Percentiles rank a stretch among this genome's conserved stretches.
Evolutionary conservation across 2,113 vertebrate species (phyloP).

Genomic region (Sturnus vulgaris): DNA sequence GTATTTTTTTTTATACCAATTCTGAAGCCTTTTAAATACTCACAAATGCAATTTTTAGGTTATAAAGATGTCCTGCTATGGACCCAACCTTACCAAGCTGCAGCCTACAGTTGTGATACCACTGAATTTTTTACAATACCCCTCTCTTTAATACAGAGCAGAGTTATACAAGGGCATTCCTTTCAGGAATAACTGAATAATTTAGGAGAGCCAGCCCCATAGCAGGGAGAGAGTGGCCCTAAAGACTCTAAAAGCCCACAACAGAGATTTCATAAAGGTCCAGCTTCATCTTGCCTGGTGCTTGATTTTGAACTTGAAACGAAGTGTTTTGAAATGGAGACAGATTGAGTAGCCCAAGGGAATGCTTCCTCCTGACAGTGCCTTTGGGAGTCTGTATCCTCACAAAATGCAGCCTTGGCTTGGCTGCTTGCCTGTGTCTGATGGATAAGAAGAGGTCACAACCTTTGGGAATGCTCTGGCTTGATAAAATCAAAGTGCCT

Average conservation of each 20-base stretch:
- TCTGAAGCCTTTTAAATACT: neutral
- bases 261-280: neutral
- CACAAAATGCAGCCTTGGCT: neutral
- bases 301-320: neutral
- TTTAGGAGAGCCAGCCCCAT: neutral
- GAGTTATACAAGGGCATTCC: neutral
- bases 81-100: neutral
- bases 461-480: neutral
- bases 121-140: neutral
- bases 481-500: neutral
- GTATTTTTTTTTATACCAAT: neutral
- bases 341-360: neutral
- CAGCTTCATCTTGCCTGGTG: neutral
- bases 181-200: neutral
- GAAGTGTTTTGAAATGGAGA: neutral
- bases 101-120: neutral
- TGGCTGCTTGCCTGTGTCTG: neutral
- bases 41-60: neutral
- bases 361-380: neutral
- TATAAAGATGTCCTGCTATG: neutral
- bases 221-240: neutral
- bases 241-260: neutral
- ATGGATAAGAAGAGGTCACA: neutral
- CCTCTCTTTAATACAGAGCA: neutral
- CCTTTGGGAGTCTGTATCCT: neutral